Evolutionary conservation across 2,797 vertebrate species (phyloP), one percentile per base, ranked within the genome.

Genomic region (Erethizon dorsatum): DNA sequence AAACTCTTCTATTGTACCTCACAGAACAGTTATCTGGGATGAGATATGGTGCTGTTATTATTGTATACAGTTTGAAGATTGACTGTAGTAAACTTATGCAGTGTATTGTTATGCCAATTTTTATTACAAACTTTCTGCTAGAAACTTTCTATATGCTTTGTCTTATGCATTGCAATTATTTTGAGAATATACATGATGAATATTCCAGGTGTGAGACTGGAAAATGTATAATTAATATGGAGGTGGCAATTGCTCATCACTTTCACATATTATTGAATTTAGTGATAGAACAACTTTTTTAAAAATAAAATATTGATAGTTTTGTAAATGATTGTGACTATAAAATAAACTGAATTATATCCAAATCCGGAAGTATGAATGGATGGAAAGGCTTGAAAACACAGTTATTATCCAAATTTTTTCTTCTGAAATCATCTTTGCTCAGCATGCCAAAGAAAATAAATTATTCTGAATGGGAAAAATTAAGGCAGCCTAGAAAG

Each of bases 361-460:
- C 11, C 14, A 82, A 95, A 97, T 79, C 6, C 0, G 3, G 88
- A 52, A 97, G 50, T 1, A 95, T 37, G 6, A 93, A 15, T 80
- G 8, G 45, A 63, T 83, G 94, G 90, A 93, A 83, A 92, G 17
- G 59, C n/a, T 50, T 97, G 37, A 83, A 95, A 93, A 94, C 2
- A 13, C 50, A 87, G 45, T 95, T 45, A 61, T 88, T 22, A 85
- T 54, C 11, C 2, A 95, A 90, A 14, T 80, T 95, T 94, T 54
- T 86, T 97, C 86, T 96, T 84, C 15, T 86, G 13, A 97, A 91
- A 92, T 87, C 97, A 37, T 91, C 75, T 91, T 97, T 92, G 31
- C 18, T 86, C 77, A 95, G 28, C 7, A 91, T 83, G 75, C 37
- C 83, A 97, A 96, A 61, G 15, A 78, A 91, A 78, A 93, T 59